phyloP scores from a whole-genome alignment of 2,888 invertebrate species.

The Macrophya alboannulata region DNA sequence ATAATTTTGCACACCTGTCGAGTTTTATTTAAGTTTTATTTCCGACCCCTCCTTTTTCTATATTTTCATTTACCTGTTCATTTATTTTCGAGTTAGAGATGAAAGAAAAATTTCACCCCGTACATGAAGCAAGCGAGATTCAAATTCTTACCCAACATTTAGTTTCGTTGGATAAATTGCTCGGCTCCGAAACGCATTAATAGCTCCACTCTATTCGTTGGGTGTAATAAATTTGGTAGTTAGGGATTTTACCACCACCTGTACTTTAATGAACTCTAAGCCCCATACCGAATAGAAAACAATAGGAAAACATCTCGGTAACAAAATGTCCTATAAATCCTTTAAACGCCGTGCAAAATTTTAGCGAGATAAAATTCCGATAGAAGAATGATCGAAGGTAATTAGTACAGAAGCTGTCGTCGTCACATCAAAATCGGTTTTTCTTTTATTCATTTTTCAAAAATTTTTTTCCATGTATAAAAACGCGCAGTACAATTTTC shows the following conservation, averaged over 20 bases:
- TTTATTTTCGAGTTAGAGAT: background rate
- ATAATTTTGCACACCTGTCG: constrained; percentile 21
- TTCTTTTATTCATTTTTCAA: background rate
- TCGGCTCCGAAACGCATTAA: constrained; percentile 66
- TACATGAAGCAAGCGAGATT: too few relatives aligned
- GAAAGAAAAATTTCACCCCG: background rate
- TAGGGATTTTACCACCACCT: constrained; percentile 59
- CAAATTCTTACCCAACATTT: background rate
- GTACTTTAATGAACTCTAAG: constrained; percentile 63
- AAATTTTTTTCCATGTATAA: background rate
- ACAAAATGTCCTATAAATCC: constrained; percentile 34
- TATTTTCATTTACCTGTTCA: background rate
- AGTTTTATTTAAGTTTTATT: background rate
- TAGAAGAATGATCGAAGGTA: background rate
- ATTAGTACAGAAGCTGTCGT: background rate
- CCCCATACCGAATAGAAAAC: constrained; percentile 42
- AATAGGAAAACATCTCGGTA: constrained; percentile 12
- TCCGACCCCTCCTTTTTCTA: background rate
- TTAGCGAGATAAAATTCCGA: constrained; percentile 3
- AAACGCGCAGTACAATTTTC: background rate
- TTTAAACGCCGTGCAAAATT: background rate
- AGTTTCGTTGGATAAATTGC: constrained; percentile 68
- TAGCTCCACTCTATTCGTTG: constrained; percentile 61
- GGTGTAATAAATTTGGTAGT: constrained; percentile 61
- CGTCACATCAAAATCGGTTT: background rate